Base-by-base conservation (phyloP, 2,888 invertebrate species). In the Caenorhabditis drosophilae region DNA sequence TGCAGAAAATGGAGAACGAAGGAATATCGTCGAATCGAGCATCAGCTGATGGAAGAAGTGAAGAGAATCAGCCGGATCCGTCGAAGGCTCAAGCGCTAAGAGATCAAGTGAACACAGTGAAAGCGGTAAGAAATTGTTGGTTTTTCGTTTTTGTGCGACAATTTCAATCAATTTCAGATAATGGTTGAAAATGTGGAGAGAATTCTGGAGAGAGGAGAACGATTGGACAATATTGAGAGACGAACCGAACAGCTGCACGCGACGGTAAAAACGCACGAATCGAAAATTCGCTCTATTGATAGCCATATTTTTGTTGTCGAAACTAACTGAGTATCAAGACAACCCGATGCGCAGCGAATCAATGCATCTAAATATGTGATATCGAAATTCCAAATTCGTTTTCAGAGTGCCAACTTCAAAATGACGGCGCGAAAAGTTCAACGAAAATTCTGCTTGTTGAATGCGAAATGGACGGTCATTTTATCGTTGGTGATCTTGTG, bases 401-500 rank as follows among this genome's bases (percentile, higher is more conserved):
- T 64, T 16, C 55, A 62, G 62, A 62, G 55, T 9, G 55, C 68
- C 15, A 68, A 66, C 42, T 80, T 80, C 73, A 67, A 76, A 42
- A 52, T 66, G 42, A 73, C 73, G 1, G 75, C 80, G 1, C 70
- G 73, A 20, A 72, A 71, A 18, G 78, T 80, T 15, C 76, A 77
- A 34, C 63, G 78, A 35, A 64, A 70, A 44, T 75, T 80, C 67
- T 80, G 80, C 48, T 49, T 72, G 60, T 51, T 72, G 42, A 78
- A 78, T 38, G 63, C 73, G 15, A 80, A 80, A 44, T 80, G 80
- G 78, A 80, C 76, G n/a, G 62, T 77, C 26, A 78, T 80, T 50
- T 40, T 75, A 18, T 50, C 59, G 16, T 16, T 67, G 6, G 62
- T 72, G 27, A 58, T 51, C n/a, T 4, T 57, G 1, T 34, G 67